A percentile compares a stretch with the other conserved stretches of the same genome.
These are phyloP conservation scores for Drosophila neocordata DNA, from an alignment of 1,140 invertebrate genomes.

Conservation along the genomic window DNA sequence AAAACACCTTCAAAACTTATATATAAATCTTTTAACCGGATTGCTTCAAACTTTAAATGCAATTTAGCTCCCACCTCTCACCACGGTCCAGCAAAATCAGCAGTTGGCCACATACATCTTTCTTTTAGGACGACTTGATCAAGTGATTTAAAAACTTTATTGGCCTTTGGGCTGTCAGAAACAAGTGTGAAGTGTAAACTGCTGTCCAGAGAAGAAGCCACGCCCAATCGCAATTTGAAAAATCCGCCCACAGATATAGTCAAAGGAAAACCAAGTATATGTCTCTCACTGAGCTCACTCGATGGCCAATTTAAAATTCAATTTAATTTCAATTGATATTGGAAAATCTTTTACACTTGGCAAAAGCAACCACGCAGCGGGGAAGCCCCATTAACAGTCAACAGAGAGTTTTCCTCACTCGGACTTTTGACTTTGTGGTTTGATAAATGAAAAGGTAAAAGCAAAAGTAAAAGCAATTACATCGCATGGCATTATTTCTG, in stretches of 20 bases:
- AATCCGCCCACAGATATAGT: slow-evolving; percentile 12
- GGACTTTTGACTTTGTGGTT: slow-evolving; percentile 50
- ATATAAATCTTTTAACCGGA: neutral
- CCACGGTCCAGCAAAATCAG: neutral
- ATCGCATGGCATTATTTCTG: slow-evolving; percentile 37
- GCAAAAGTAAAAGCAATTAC: slow-evolving; percentile 63
- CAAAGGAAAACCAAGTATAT: slow-evolving; percentile 22
- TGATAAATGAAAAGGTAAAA: slow-evolving; percentile 44
- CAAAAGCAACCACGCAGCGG: slow-evolving; percentile 46
- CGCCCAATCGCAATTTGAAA: slow-evolving; percentile 16
- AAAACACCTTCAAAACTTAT: neutral
- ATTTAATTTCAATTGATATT: slow-evolving; percentile 77
- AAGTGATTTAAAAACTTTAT: slow-evolving; percentile 41
- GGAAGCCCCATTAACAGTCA: slow-evolving; percentile 62
- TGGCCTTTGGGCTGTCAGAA: slow-evolving; percentile 49
- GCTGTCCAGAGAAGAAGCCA: slow-evolving; percentile 27
- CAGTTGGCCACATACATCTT: neutral
- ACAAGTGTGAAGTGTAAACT: slow-evolving; percentile 31
- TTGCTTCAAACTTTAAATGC: neutral
- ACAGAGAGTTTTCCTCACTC: slow-evolving; percentile 27
- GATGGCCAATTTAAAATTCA: slow-evolving; percentile 75
- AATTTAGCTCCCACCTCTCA: neutral
- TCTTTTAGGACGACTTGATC: neutral
- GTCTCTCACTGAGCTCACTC: slow-evolving; percentile 26
- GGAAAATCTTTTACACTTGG: slow-evolving; percentile 47